A percentile compares a stretch with the other conserved stretches of the same genome.
Conservation (phyloP, 2,113 vertebrate species). For the Cyanoramphus novaezelandiae region DNA sequence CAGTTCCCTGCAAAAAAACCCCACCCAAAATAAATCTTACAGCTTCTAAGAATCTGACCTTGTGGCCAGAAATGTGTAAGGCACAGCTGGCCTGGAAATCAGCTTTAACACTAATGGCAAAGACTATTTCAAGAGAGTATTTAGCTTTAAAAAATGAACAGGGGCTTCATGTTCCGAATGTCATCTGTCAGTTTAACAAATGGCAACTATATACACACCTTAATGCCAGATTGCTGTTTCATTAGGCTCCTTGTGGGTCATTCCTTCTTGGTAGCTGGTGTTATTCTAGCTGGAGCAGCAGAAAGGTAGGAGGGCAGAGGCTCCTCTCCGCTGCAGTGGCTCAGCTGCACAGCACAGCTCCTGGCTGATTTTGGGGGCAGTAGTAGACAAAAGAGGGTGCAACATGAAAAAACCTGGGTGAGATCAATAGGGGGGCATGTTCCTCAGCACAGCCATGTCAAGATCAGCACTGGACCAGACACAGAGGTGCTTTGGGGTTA, state of each 20-base stretch:
- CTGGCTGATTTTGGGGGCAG: not conserved
- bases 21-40: not conserved
- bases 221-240: constrained; percentile 52
- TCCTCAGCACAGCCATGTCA: rapidly evolving
- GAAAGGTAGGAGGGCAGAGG: not conserved
- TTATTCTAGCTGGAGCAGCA: not conserved
- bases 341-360: not conserved
- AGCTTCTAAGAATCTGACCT: constrained; percentile 28
- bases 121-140: constrained; percentile 18
- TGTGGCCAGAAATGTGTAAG: constrained; percentile 49
- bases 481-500: not conserved
- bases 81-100: constrained; percentile 50
- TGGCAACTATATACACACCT: constrained; percentile 5
- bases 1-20: not conserved
- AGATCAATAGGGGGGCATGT: rapidly evolving
- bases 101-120: constrained; percentile 32
- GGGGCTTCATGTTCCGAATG: constrained; percentile 37
- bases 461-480: rapidly evolving
- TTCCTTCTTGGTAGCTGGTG: not conserved
- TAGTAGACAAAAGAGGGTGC: not conserved
- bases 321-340: not conserved
- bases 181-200: constrained; percentile 59
- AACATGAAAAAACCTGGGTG: not conserved
- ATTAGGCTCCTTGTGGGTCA: constrained; percentile 31
- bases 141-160: constrained; percentile 56